phyloP scores from a whole-genome alignment of 1,140 invertebrate genomes.

The Uloborus diversus region DNA sequence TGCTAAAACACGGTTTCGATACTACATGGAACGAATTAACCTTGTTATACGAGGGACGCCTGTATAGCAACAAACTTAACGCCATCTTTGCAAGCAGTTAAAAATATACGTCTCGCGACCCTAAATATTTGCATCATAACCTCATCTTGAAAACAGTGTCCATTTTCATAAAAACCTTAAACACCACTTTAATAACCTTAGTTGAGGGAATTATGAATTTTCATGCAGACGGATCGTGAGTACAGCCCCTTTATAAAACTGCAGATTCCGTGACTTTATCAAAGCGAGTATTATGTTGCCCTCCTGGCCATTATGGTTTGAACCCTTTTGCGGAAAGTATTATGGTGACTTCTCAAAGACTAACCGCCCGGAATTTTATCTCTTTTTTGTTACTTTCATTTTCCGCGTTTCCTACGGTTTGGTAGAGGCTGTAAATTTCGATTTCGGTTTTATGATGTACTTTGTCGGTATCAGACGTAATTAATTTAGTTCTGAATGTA shows the following conservation, averaged over 20 bases:
- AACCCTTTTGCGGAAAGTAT: neutral
- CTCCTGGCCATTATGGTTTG: constrained; percentile 9
- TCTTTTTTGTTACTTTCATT: neutral
- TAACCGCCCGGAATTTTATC: constrained; percentile 7
- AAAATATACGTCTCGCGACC: too few species aligned
- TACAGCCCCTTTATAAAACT: constrained; percentile 3
- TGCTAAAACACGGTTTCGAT: too few species aligned
- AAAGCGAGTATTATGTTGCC: neutral
- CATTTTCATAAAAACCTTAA: constrained; percentile 10
- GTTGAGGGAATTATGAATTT: constrained; percentile 31
- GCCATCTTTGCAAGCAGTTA: too few species aligned
- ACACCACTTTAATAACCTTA: constrained; percentile 5
- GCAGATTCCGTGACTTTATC: constrained; percentile 24
- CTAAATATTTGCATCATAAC: constrained; percentile 48
- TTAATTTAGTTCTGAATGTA: neutral
- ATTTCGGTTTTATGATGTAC: constrained; percentile 16
- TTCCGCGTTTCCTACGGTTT: neutral
- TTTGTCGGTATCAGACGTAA: neutral
- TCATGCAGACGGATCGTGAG: constrained; percentile 1
- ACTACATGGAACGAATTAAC: too few species aligned
- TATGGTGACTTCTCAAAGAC: neutral
- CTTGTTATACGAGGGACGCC: too few species aligned
- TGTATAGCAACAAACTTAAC: too few species aligned
- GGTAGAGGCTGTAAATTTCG: neutral
- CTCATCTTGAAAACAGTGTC: neutral